These are phyloP conservation scores for Ametastegia equiseti DNA, from an alignment of 2,888 invertebrate species.

Conservation along the genomic window DNA sequence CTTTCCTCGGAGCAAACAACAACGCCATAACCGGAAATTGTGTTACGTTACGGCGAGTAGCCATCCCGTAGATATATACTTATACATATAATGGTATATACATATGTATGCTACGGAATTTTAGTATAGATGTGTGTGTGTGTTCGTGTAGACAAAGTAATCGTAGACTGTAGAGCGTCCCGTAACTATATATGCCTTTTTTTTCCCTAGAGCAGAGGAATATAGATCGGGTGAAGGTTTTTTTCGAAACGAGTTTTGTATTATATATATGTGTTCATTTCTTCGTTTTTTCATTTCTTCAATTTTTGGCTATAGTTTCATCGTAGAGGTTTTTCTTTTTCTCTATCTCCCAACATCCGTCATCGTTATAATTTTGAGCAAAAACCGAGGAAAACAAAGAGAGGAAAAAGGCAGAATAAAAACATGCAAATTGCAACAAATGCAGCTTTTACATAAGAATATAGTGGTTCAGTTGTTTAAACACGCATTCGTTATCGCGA, in stretches of 20 bases:
- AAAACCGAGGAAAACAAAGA: no score
- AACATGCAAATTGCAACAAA: neutral
- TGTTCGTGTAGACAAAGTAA: neutral
- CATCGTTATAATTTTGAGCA: no score
- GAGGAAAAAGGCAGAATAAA: no score
- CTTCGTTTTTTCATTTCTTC: neutral
- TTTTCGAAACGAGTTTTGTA: no score
- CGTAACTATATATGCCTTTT: neutral
- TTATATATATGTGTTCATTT: no score
- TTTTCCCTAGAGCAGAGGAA: no score
- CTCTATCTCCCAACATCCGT: no score
- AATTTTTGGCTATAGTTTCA: no score
- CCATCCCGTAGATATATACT: no score
- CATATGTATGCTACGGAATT: neutral
- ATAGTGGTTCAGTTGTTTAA: slow-evolving; percentile 14
- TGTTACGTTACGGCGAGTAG: slow-evolving; percentile 39
- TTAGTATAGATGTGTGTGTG: neutral
- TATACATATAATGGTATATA: neutral
- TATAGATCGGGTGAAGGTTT: no score
- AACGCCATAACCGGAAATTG: slow-evolving; percentile 38
- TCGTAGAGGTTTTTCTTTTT: no score
- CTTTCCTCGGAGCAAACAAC: slow-evolving; percentile 32
- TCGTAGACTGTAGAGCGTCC: neutral
- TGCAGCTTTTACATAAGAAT: neutral
- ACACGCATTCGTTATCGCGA: slow-evolving; percentile 9